These are phyloP conservation scores for Caenorhabditis sinica DNA, from an alignment of 2,888 invertebrate species.

Conservation along the genomic window DNA sequence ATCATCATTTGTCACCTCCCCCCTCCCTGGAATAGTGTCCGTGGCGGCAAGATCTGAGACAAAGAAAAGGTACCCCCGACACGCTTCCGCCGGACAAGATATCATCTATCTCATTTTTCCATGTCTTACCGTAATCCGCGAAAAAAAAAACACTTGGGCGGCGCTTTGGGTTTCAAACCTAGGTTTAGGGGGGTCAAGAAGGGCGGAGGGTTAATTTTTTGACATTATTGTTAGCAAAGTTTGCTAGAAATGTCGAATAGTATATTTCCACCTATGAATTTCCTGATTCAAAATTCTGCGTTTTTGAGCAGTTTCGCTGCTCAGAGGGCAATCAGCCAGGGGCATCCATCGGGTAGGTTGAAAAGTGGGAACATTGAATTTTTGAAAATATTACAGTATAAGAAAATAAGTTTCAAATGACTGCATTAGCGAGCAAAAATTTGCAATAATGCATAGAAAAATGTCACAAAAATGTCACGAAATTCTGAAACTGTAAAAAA, in stretches of 20 bases:
- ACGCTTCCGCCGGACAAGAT: slow-evolving; percentile 3
- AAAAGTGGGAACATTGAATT: neutral
- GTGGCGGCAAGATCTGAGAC: slow-evolving; percentile 42
- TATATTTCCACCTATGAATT: slow-evolving; percentile 61
- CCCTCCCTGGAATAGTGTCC: neutral
- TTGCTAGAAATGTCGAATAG: slow-evolving; percentile 16
- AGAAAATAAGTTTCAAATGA: too few relatives aligned
- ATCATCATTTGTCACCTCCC: slow-evolving; percentile 59
- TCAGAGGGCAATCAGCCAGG: slow-evolving; percentile 26
- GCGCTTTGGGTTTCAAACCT: too few relatives aligned
- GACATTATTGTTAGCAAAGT: neutral
- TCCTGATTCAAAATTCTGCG: slow-evolving; percentile 49
- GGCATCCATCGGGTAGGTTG: slow-evolving; percentile 38
- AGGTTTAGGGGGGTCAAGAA: neutral
- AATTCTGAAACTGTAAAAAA: too few relatives aligned
- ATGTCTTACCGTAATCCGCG: slow-evolving; percentile 4
- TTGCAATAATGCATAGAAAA: too few relatives aligned
- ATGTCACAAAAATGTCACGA: too few relatives aligned
- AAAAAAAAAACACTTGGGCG: too few relatives aligned
- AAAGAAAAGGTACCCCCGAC: slow-evolving; percentile 25
- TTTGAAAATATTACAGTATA: neutral
- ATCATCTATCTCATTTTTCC: neutral
- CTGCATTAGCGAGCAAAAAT: too few relatives aligned
- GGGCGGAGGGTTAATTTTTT: slow-evolving; percentile 25
- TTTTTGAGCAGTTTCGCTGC: slow-evolving; percentile 45